Evolutionary conservation across 2,888 invertebrate genomes (phyloP), one percentile per base, ranked within the genome.

Genomic region (Agapetus fuscipes): DNA sequence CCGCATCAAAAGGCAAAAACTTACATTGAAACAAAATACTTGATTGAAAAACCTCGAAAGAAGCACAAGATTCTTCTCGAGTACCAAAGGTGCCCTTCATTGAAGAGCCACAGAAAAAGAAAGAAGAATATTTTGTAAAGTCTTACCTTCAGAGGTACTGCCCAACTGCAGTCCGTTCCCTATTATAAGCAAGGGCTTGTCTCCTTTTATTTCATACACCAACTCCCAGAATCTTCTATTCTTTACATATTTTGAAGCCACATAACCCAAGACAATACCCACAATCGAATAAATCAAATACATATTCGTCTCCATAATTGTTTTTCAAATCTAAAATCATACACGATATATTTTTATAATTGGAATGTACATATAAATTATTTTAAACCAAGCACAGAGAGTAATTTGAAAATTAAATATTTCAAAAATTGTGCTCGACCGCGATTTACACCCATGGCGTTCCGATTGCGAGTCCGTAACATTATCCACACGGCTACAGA

Each of bases 161-260:
- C 12, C 12, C 7, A 34, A 25, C 11, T 34, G 24, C 20, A 12
- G 34, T 3, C 25, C 24, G 11, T 34, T 34, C 12, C 34, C 34
- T 13, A 34, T 24, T 11, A 34, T 20, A 7, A 25, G 34, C 7
- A 34, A n/a, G 3, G 25, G 5, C 12, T 20, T 34, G 25, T 34
- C 34, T n/a, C 34, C 34, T 12, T 34, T 11, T 10, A 34, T 13
- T 11, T 34, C 15, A 13, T 34, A 10, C 3, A 25, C 12, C 3
- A 34, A 14, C 3, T 34, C 6, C 34, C 34, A 34, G 15, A 27
- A 27, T 27, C 27, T 27, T 27, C 27, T 9, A 11, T 27, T 27
- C n/a, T 27, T 27, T 11, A 27, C n/a, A 27, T 27, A 27, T 4
- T n/a, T n/a, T 11, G 4, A 7, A 3, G n/a, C 7, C n/a, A 11